A percentile compares a stretch with the other conserved stretches of the same genome.
Evolutionary conservation across 2,113 vertebrate genomes (phyloP).

Genomic region (Mionectes macconnelli): DNA sequence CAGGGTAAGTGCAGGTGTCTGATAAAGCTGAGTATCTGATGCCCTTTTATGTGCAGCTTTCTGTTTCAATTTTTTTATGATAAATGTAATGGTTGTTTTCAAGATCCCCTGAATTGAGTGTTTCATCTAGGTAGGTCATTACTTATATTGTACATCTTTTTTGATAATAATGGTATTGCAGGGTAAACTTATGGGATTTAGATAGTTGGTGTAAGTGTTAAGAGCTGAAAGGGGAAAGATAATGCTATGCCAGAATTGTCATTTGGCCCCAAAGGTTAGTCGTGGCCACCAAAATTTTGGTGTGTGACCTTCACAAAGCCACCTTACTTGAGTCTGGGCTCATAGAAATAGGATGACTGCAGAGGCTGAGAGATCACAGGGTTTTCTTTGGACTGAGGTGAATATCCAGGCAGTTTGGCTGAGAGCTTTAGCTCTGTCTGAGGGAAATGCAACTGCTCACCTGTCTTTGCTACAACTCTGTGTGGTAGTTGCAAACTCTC

Average conservation of each 20-base stretch:
- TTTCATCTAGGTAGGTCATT: background rate
- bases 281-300: background rate
- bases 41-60: background rate
- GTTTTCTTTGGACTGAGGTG: background rate
- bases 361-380: background rate
- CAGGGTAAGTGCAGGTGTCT: background rate
- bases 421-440: background rate
- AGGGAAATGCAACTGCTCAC: background rate
- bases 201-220: background rate
- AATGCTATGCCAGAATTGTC: background rate
- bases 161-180: background rate
- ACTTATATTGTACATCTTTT: background rate
- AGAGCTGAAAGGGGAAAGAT: background rate
- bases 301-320: background rate
- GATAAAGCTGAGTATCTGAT: background rate
- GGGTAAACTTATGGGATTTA: background rate
- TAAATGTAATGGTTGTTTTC: background rate
- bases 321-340: background rate
- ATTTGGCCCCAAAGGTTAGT: background rate
- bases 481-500: background rate
- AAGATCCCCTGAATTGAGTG: background rate
- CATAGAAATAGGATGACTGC: background rate
- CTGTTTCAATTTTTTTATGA: background rate
- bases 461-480: background rate
- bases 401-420: background rate